Conservation (phyloP, 2,888 invertebrate genomes). For the Rhorus exstirpatorius region DNA sequence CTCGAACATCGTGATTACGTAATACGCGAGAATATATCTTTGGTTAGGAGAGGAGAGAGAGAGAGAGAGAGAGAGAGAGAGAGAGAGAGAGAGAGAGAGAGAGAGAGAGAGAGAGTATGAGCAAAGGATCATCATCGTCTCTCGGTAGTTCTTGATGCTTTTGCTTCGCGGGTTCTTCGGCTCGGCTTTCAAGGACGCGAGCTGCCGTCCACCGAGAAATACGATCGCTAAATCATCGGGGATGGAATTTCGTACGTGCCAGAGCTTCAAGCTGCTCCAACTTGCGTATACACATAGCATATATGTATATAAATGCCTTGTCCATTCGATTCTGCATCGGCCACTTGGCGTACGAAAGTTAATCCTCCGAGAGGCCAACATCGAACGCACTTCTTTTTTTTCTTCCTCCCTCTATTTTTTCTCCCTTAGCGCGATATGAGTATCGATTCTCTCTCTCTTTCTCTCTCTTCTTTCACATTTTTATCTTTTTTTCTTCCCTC, state of each 20-base stretch:
- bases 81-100: not conserved
- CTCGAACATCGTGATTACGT: slow-evolving; percentile 44
- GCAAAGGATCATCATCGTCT: slow-evolving; percentile 39
- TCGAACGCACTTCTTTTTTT: slow-evolving; percentile 34
- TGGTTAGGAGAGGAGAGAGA: slow-evolving; percentile 5
- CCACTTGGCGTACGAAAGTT: slow-evolving; percentile 62
- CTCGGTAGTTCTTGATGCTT: slow-evolving; percentile 35
- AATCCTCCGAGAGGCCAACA: slow-evolving; percentile 59
- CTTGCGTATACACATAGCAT: slow-evolving; percentile 27
- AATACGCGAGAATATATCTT: slow-evolving; percentile 33
- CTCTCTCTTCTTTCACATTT: not conserved
- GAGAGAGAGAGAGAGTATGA: slow-evolving; percentile 18
- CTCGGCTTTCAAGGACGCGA: slow-evolving; percentile 79
- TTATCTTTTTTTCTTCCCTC: not conserved
- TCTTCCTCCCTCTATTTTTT: slow-evolving; percentile 8
- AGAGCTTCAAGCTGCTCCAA: slow-evolving; percentile 45
- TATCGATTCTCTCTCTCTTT: slow-evolving; percentile 14
- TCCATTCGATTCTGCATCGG: slow-evolving; percentile 59
- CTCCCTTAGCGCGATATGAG: slow-evolving; percentile 15
- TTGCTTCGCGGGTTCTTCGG: slow-evolving; percentile 61
- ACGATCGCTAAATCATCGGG: slow-evolving; percentile 76
- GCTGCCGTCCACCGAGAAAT: slow-evolving; percentile 73
- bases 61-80: not conserved
- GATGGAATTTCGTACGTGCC: slow-evolving; percentile 76
- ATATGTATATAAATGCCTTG: slow-evolving; percentile 2